A percentile compares a stretch with the other conserved stretches of the same genome.
Evolutionary conservation across 2,888 invertebrate species (phyloP).

Genomic region (Rhopalosiphum nymphaeae): DNA sequence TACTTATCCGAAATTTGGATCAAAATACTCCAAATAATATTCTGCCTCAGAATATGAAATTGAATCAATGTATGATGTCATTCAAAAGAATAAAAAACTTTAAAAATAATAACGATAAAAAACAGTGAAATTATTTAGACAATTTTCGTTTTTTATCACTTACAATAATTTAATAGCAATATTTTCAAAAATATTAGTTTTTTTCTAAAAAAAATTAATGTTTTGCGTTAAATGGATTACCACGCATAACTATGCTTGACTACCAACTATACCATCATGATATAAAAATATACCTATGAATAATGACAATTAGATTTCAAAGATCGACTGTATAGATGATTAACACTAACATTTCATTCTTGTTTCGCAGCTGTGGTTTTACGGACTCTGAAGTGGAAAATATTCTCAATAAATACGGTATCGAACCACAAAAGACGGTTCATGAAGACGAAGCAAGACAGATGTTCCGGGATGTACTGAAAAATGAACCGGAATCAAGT

Average conservation of each 20-base stretch:
- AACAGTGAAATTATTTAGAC: too few species aligned
- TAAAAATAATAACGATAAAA: too few species aligned
- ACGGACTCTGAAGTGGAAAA: constrained; percentile 10
- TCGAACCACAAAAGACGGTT: constrained; percentile 1
- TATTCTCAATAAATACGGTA: not conserved
- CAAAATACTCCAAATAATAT: too few species aligned
- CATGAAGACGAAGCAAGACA: constrained; percentile 48
- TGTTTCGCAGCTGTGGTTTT: not conserved
- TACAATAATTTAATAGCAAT: too few species aligned
- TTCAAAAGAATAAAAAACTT: too few species aligned
- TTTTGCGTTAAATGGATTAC: too few species aligned
- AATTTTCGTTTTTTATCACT: too few species aligned
- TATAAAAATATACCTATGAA: not conserved
- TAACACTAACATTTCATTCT: not conserved
- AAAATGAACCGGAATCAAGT: not conserved
- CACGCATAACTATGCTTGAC: not conserved
- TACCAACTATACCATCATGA: not conserved
- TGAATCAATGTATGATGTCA: too few species aligned
- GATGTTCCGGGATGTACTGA: constrained; percentile 21
- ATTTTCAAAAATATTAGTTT: too few species aligned
- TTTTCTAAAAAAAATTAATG: too few species aligned
- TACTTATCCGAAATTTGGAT: too few species aligned
- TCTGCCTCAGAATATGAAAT: too few species aligned
- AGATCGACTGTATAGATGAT: not conserved
- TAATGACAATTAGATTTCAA: not conserved